phyloP scores from a whole-genome alignment of 1,140 invertebrate species.

The Heliconius eleuchia region DNA sequence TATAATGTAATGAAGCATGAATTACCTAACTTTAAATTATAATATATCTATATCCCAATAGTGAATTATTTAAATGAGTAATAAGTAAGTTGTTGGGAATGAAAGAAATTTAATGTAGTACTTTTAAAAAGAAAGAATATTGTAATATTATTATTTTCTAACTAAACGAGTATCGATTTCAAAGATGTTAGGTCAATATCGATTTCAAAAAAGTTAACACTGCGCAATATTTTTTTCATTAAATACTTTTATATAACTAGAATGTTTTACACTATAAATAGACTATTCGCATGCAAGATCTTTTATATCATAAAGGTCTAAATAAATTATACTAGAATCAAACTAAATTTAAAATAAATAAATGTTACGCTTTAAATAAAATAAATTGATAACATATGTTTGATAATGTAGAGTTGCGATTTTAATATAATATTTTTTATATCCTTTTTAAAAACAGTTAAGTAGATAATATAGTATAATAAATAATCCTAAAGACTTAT shows the following conservation, averaged over 20 bases:
- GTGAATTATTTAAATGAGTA: too few species aligned
- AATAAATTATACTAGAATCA: neutral
- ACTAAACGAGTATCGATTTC: neutral
- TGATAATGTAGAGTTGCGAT: neutral
- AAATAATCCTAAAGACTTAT: neutral
- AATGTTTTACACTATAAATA: neutral
- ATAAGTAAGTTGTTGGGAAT: too few species aligned
- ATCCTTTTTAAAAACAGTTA: neutral
- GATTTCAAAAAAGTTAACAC: neutral
- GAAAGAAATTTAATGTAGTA: too few species aligned
- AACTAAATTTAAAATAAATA: neutral
- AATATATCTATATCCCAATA: too few species aligned
- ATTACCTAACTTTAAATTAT: too few species aligned
- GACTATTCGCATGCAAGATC: neutral
- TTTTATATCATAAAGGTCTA: neutral
- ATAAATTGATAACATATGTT: neutral
- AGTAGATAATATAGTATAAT: neutral
- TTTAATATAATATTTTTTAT: too few species aligned
- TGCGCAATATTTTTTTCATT: neutral
- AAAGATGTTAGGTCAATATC: neutral
- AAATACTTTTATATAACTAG: slow-evolving; percentile 3
- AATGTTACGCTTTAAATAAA: neutral
- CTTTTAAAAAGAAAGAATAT: too few species aligned
- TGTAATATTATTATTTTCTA: neutral
- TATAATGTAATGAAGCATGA: too few species aligned